Base-by-base conservation (phyloP, 2,113 vertebrate species). In the Tyto alba region DNA sequence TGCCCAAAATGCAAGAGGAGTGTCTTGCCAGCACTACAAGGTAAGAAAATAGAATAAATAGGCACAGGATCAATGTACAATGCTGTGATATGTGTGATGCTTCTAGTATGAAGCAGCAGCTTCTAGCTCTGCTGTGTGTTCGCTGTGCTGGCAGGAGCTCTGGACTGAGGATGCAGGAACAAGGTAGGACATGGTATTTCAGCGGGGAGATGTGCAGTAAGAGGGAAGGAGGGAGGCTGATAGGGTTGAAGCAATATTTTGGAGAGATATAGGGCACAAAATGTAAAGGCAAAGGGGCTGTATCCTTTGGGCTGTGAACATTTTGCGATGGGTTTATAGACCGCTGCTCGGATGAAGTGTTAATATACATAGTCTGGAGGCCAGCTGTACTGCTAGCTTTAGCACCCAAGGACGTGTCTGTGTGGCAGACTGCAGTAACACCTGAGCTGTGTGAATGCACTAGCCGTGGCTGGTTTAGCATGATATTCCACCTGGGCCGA, bases 391-490 rank as follows among this genome's bases (percentile, higher is more conserved):
- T 83, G 25, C 36, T 77, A 6, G 27, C 9, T 36, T 80, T 89
- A 43, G 41, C 60, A 78, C 69, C 52, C 34, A 25, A 6, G 53
- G 79, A 7, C 11, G 34, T 89, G 50, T 59, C 41, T 66, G 1
- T 47, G 7, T 26, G 66, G 25, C 81, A 64, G 86, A 41, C 52
- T 87, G 83, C 60, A 36, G 56, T 43, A 87, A 84, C 93, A 95
- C 91, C 91, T 85, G 86, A 96, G 76, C 72, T 10, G 9, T 59
- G 91, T 56, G 76, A 94, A 67, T 69, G 27, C 75, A 7, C 50
- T 16, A 57, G 26, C 68, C 3, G 0, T 3, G 0, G 64, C 79
- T 88, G 38, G 56, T 59, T 30, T 19, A 57, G 41, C 0, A 0
- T 85, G 87, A 72, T 91, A 92, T 79, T 89, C 52, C 69, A 85